These are phyloP conservation scores for Galeopterus variegatus DNA, from an alignment of 2,113 vertebrate species.

Conservation along the genomic window DNA sequence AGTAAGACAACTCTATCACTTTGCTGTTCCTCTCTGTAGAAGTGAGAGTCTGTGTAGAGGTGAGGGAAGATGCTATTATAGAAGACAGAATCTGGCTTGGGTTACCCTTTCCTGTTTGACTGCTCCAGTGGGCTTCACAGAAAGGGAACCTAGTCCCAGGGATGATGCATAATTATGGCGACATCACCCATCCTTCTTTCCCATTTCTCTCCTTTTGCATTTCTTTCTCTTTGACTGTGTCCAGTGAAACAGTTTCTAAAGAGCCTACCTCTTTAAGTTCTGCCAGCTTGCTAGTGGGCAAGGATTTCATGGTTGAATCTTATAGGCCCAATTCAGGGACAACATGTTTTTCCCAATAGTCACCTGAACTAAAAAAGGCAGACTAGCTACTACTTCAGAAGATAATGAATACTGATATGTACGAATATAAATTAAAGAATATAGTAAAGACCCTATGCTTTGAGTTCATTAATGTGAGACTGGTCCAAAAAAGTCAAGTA, in stretches of 20 bases:
- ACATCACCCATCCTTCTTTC: neutral
- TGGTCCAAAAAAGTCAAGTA: neutral
- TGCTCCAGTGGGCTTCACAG: neutral
- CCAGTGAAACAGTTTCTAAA: neutral
- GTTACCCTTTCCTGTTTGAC: neutral
- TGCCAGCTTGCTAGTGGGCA: neutral
- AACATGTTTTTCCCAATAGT: neutral
- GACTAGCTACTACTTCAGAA: neutral
- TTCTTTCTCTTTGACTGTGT: neutral
- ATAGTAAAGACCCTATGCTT: neutral
- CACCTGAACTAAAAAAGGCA: neutral
- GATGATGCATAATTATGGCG: neutral
- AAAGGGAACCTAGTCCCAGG: neutral
- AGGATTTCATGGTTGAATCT: neutral
- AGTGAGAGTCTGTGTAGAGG: neutral
- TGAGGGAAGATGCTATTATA: neutral
- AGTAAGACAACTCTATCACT: neutral
- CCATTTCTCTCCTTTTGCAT: neutral
- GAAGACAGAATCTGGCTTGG: neutral
- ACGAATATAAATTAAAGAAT: neutral
- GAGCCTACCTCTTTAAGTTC: neutral
- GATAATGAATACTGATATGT: neutral
- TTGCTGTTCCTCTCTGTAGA: neutral
- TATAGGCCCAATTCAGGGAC: neutral
- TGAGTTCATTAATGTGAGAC: neutral